A percentile compares a stretch with the other conserved stretches of the same genome.
phyloP scores from a whole-genome alignment of 1,140 invertebrate genomes.

The Rhyzopertha dominica region DNA sequence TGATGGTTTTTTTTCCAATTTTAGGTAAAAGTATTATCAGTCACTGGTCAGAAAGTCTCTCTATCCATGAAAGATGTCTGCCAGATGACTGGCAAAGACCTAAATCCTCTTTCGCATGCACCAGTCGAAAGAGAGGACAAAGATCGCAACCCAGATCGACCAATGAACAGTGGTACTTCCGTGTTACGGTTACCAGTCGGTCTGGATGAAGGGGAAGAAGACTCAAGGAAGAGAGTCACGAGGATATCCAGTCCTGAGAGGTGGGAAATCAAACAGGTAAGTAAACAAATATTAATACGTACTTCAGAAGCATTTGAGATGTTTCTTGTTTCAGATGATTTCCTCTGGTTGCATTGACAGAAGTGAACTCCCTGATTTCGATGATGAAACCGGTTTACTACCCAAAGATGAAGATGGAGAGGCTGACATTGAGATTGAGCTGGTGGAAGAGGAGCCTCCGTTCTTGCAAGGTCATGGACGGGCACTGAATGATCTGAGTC shows the following conservation, averaged over 20 bases:
- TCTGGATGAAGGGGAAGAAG: constrained; percentile 66
- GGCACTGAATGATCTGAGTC: constrained; percentile 87
- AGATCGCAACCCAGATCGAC: constrained; percentile 82
- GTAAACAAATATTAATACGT: neutral
- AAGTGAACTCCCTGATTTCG: constrained; percentile 87
- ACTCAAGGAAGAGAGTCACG: constrained; percentile 75
- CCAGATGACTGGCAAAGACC: constrained; percentile 88
- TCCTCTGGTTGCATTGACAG: constrained; percentile 80
- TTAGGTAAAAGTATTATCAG: constrained; percentile 77
- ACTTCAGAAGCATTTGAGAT: neutral
- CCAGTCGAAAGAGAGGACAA: constrained; percentile 60
- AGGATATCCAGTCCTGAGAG: constrained; percentile 94
- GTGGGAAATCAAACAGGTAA: constrained; percentile 74
- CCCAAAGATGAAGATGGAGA: constrained; percentile 86
- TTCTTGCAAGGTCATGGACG: constrained; percentile 90
- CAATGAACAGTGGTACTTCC: constrained; percentile 53
- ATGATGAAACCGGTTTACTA: constrained; percentile 82
- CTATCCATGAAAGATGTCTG: constrained; percentile 99
- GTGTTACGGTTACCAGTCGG: constrained; percentile 61
- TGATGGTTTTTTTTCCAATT: constrained; percentile 11
- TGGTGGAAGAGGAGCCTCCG: constrained; percentile 97
- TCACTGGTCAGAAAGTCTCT: constrained; percentile 91
- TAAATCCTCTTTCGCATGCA: constrained; percentile 77
- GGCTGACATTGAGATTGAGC: constrained; percentile 98
- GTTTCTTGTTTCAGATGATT: constrained; percentile 61